Evolutionary conservation across 2,797 vertebrate genomes (phyloP), one percentile per base, ranked within the genome.

Genomic region (Ctenopoma kingsleyae): DNA sequence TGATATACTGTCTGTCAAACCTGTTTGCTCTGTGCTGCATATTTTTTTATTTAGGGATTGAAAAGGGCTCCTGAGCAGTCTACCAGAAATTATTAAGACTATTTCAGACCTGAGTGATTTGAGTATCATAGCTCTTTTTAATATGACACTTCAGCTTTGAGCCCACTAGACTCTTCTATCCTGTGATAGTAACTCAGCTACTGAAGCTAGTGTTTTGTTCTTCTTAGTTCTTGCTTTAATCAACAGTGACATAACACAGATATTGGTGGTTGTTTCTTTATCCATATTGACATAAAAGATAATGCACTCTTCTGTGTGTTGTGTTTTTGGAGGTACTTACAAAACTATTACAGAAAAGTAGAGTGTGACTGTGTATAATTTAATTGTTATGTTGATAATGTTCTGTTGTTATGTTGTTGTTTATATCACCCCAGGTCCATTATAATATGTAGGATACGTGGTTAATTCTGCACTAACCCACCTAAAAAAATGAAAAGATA

Each of bases 1-100:
- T 73, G 49, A 78, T 64, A n/a, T 61, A 55, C 35, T 60, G 55
- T 70, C 44, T 73, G 67, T 71, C 54, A 61, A 54, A 41, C 10
- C 49, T 44, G 36, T 60, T 57, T 27, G 48, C 22, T 65, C 58
- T 57, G 40, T 59, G 23, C 30, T 32, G 36, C 41, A 32, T 59
- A 36, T 22, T 46, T 30, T 71, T 67, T 16, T 40, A 51, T 65
- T 22, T 32, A 7, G 47, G 13, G 22, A 50, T 15, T 12, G 9
- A 80, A 69, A 71, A 51, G 9, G 6, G 36, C 73, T 65, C 27
- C 40, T n/a, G 20, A 63, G 55, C 46, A 19, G 44, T 68, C 23
- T 32, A 22, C 23, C 19, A 2, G 8, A 80, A 38, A 58, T 61
- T 13, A 67, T 76, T 16, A 38, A 41, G 23, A 5, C 47, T 30